phyloP scores from a whole-genome alignment of 2,888 invertebrate genomes.

The Elmis aenea region DNA sequence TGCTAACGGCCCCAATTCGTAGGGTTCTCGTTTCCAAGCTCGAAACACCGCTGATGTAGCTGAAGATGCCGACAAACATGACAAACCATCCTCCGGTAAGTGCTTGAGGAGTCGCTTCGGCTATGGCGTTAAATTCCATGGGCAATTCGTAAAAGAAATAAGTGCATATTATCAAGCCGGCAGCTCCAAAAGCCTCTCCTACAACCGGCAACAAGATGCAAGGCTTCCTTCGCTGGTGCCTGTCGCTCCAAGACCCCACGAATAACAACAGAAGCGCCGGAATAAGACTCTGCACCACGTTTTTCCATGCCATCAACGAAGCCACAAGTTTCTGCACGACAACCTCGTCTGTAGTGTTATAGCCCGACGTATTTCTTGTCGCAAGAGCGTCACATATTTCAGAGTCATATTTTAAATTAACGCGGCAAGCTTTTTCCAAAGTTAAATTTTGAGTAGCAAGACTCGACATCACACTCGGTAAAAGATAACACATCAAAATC shows the following conservation, averaged over 20 bases:
- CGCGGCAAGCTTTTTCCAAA: conserved; percentile 53
- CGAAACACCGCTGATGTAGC: conserved; percentile 57
- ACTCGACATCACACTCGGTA: conserved; percentile 46
- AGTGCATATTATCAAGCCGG: conserved; percentile 50
- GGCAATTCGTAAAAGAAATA: conserved; percentile 52
- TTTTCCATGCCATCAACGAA: conserved; percentile 75
- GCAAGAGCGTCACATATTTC: conserved; percentile 44
- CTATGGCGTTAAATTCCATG: conserved; percentile 49
- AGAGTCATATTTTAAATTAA: conserved; percentile 46
- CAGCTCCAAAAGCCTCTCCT: conserved; percentile 59
- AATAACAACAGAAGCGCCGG: conserved; percentile 73
- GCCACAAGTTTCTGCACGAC: conserved; percentile 65
- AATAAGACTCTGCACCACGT: conserved; percentile 69
- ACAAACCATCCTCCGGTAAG: conserved; percentile 55
- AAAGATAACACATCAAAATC: conserved; percentile 57
- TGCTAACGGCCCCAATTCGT: conserved; percentile 55
- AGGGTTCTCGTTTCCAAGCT: conserved; percentile 52
- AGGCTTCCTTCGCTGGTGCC: conserved; percentile 60
- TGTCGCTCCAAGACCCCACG: conserved; percentile 69
- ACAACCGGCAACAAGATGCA: conserved; percentile 73
- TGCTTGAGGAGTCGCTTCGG: conserved; percentile 51
- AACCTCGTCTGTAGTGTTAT: conserved; percentile 28
- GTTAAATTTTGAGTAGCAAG: conserved; percentile 51
- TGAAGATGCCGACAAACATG: conserved; percentile 54
- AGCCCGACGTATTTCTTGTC: conserved; percentile 24